A percentile compares a stretch with the other conserved stretches of the same genome.
phyloP scores from a whole-genome alignment of 2,113 vertebrate species.

The Prolemur simus region DNA sequence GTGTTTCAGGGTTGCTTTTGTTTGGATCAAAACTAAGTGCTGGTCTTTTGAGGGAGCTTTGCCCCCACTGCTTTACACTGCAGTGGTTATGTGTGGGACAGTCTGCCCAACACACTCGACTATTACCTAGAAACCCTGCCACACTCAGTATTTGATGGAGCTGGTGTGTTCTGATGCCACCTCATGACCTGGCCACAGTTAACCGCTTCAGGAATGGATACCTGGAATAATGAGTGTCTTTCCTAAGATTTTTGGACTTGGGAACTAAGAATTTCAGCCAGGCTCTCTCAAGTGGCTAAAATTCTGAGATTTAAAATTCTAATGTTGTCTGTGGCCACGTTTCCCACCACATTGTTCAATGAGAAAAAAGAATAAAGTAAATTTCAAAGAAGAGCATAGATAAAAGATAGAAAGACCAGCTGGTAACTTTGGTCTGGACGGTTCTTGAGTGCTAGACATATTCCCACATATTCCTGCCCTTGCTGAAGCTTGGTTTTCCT shows the following conservation, averaged over 20 bases:
- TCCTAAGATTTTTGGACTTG: background rate
- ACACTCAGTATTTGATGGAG: background rate
- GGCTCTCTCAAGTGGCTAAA: background rate
- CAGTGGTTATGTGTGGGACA: background rate
- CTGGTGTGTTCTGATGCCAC: background rate
- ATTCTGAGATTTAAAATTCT: constrained; percentile 11
- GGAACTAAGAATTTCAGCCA: background rate
- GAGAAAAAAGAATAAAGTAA: background rate
- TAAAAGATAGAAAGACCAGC: background rate
- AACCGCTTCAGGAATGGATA: background rate
- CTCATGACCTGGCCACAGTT: background rate
- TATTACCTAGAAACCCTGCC: background rate
- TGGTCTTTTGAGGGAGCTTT: background rate
- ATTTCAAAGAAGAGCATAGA: background rate
- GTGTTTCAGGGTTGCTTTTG: background rate
- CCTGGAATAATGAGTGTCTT: background rate
- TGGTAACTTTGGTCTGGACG: background rate
- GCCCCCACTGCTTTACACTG: background rate
- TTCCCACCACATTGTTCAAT: background rate
- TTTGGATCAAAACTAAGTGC: background rate
- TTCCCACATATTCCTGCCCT: background rate
- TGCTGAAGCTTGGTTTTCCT: background rate
- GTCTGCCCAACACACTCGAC: background rate
- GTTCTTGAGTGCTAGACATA: background rate
- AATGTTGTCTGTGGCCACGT: background rate